phyloP scores from a whole-genome alignment of 2,888 invertebrate species.

The Oxyteleia sp. region DNA sequence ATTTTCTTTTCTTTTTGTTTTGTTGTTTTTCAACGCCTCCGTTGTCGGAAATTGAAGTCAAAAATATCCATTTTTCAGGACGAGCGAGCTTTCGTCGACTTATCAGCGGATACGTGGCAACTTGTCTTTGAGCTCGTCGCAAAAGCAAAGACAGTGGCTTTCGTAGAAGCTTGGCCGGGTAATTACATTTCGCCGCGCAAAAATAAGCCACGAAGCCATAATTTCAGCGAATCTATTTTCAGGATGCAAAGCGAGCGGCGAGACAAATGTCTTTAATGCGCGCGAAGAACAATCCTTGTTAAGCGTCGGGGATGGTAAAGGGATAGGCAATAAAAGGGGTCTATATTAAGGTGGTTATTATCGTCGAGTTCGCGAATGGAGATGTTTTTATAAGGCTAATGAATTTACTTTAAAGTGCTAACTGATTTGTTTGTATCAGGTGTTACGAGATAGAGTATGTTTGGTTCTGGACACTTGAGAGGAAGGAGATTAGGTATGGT shows the following conservation, averaged over 20 bases:
- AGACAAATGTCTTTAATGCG: conserved; percentile 62
- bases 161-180: conserved; percentile 35
- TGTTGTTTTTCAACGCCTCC: conserved; percentile 33
- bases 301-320: conserved; percentile 26
- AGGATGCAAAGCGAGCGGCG: conserved; percentile 33
- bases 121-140: conserved; percentile 38
- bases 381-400: conserved; percentile 27
- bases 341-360: conserved; percentile 63
- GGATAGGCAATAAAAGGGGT: conserved; percentile 50
- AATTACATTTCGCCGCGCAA: conserved; percentile 31
- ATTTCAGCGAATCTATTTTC: conserved; percentile 58
- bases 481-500: background rate
- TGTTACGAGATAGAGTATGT: conserved; percentile 15
- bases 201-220: conserved; percentile 40
- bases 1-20: too few species aligned
- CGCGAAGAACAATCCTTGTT: conserved; percentile 61
- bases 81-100: conserved; percentile 37
- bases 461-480: conserved; percentile 10
- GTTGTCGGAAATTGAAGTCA: conserved; percentile 36
- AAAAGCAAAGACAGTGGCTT: conserved; percentile 34
- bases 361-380: conserved; percentile 35
- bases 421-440: conserved; percentile 65
- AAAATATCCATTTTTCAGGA: conserved; percentile 42
- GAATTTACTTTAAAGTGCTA: conserved; percentile 16
- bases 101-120: conserved; percentile 57